Evolutionary conservation across 2,113 vertebrate species (phyloP).

Genomic region (Phrynosoma blainvillii): DNA sequence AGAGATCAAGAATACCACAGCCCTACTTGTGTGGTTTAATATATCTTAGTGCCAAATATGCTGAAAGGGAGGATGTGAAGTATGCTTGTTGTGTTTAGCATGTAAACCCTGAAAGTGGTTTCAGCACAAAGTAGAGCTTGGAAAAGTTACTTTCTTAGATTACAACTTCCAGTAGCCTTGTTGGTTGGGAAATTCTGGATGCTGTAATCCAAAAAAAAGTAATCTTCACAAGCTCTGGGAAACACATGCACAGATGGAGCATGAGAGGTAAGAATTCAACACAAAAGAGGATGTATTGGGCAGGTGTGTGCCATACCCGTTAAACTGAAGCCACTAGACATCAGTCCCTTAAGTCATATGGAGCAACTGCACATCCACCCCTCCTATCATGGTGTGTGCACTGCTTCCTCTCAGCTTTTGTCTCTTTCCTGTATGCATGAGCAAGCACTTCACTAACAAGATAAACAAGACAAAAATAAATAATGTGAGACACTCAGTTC

Average conservation of each 20-base stretch:
- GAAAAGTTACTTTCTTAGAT: no score
- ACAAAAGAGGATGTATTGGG: rapidly evolving
- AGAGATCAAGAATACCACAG: neutral
- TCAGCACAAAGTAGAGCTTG: neutral
- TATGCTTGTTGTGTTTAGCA: neutral
- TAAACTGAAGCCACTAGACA: neutral
- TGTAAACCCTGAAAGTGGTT: neutral
- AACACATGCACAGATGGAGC: neutral
- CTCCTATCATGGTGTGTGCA: neutral
- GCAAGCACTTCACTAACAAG: slow-evolving; percentile 3
- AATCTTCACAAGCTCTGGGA: no score
- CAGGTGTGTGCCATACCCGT: neutral
- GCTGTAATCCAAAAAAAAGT: no score
- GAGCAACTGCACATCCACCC: neutral
- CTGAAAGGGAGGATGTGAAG: neutral
- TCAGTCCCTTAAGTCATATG: neutral
- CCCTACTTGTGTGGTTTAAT: neutral
- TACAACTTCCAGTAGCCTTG: no score
- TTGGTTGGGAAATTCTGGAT: no score
- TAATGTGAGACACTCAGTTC: slow-evolving; percentile 7
- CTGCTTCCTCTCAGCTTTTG: slow-evolving; percentile 2
- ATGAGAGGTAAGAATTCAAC: neutral
- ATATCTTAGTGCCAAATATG: neutral
- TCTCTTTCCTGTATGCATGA: neutral
- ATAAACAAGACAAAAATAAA: slow-evolving; percentile 40